Conservation (phyloP, 2,113 vertebrate genomes). For the Saguinus midas region DNA sequence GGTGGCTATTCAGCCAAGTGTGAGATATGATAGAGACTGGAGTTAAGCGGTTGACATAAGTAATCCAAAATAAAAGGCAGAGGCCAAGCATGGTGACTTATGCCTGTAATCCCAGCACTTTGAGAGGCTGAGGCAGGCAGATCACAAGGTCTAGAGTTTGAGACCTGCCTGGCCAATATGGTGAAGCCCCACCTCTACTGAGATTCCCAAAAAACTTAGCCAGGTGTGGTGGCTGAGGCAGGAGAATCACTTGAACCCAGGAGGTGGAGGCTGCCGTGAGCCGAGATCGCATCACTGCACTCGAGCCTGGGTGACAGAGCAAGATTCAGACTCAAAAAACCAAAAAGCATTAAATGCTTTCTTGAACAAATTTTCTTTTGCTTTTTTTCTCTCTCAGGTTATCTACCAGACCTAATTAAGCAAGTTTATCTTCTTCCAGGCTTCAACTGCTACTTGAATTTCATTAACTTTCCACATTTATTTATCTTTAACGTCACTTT, state of each 20-base stretch:
- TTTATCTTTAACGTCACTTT: neutral
- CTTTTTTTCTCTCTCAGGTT: neutral
- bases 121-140: neutral
- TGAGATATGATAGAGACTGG: neutral
- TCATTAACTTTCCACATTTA: slow-evolving; percentile 35
- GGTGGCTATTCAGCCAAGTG: neutral
- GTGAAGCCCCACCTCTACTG: neutral
- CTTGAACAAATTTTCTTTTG: neutral
- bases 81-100: neutral
- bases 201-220: neutral
- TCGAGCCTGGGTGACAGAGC: neutral
- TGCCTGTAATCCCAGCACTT: neutral
- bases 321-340: neutral
- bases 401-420: slow-evolving; percentile 8
- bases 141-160: neutral
- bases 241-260: neutral
- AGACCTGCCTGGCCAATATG: neutral
- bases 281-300: neutral
- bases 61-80: neutral
- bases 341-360: neutral
- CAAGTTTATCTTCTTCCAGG: neutral
- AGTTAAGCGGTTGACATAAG: neutral
- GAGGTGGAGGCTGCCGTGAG: neutral
- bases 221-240: neutral
- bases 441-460: neutral